Evolutionary conservation across 2,888 invertebrate species (phyloP), one percentile per base, ranked within the genome.

Genomic region (Gisinianus flammeolus): DNA sequence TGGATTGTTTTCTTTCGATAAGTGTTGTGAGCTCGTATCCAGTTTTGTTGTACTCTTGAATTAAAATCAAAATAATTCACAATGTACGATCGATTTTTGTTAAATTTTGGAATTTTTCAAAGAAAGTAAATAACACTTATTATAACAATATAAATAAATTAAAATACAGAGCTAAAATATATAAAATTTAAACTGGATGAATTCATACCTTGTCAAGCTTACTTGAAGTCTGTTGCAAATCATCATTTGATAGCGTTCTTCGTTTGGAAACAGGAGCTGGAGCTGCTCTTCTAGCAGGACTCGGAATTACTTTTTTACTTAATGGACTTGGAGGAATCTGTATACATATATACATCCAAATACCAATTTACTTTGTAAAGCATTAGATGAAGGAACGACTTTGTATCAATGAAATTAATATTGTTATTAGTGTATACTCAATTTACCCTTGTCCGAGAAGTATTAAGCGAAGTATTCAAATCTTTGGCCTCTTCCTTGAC

Each of bases 401-500:
- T 66, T 66, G 66, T 66, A 62, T 5, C 24, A 6, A 24, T 6
- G 8, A 8, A 22, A 22, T n/a, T 58, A 5, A n/a, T 12, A 16
- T 12, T n/a, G 58, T 12, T n/a, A 8, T 64, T 64, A 8, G 16
- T 64, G 12, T 66, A 6, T 30, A 66, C 16, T 2, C 66, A 19
- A 3, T 19, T 31, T 68, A 62, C 62, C 6, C 26, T 19, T 24
- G 62, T 5, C 2, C 5, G 6, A 31, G 66, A 26, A 5, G 67
- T 30, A 67, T 67, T 30, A 4, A 22, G n/a, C n/a, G 66, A 66
- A 22, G 66, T 28, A 6, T 22, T 66, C 28, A 66, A 28, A 22
- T 66, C 66, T 16, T 22, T 44, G 30, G 72, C 70, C 24, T 73
- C 73, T 0, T 78, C 44, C 33, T 69, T 79, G 44, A 75, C 73